Percentiles rank a stretch among this genome's conserved stretches.
phyloP scores from a whole-genome alignment of 2,797 vertebrate species.

The Bucorvus abyssinicus region DNA sequence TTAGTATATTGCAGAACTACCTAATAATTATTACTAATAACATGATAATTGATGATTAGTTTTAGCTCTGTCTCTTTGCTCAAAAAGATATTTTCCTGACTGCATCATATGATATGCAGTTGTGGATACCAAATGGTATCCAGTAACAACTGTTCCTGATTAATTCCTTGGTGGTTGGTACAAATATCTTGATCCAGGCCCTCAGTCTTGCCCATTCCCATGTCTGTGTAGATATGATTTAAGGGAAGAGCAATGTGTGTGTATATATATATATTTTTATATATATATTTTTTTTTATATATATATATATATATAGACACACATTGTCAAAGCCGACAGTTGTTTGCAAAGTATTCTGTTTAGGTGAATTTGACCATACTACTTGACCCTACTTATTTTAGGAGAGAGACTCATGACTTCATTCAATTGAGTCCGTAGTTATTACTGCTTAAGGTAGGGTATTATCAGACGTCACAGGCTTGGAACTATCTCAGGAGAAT shows the following conservation, averaged over 20 bases:
- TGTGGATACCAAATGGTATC: not conserved
- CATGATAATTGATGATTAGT: not conserved
- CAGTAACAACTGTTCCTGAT: not conserved
- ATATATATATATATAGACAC: no score
- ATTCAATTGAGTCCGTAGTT: not conserved
- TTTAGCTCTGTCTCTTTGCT: not conserved
- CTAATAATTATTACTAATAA: not conserved
- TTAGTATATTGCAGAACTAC: not conserved
- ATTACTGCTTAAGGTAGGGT: not conserved
- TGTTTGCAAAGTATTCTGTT: not conserved
- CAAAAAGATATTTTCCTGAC: not conserved
- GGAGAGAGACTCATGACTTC: not conserved
- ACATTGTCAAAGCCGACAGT: not conserved
- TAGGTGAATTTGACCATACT: not conserved
- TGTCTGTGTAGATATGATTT: not conserved
- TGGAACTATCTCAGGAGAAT: not conserved
- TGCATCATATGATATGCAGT: not conserved
- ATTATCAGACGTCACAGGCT: not conserved
- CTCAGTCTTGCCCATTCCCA: not conserved
- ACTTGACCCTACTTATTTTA: not conserved
- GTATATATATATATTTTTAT: no score
- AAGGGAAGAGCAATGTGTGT: not conserved
- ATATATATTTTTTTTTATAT: no score
- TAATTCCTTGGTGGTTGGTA: not conserved
- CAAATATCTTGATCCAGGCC: not conserved